Conservation (phyloP, 1,140 invertebrate species). For the Cydia strobilella region DNA sequence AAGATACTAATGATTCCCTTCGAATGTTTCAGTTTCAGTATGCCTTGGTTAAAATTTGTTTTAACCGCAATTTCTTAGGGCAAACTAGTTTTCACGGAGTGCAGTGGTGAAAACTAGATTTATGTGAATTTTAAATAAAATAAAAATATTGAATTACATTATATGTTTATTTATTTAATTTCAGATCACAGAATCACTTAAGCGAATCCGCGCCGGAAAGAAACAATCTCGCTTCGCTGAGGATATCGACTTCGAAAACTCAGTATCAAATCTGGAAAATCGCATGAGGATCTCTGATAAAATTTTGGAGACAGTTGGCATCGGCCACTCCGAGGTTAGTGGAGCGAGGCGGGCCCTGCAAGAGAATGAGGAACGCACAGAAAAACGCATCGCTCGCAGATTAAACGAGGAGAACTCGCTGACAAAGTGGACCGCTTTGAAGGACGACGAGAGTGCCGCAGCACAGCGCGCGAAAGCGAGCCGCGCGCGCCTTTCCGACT, state of each 20-base stretch:
- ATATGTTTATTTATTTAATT: conserved; percentile 37
- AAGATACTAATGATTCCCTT: no score
- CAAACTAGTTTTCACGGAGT: no score
- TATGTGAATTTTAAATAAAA: no score
- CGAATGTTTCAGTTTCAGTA: no score
- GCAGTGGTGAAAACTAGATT: no score
- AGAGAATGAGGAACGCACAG: conserved; percentile 76
- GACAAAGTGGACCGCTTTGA: conserved; percentile 81
- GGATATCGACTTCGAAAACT: conserved; percentile 81
- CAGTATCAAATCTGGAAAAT: conserved; percentile 78
- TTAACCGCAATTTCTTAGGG: no score
- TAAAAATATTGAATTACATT: no score
- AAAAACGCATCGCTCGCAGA: conserved; percentile 75
- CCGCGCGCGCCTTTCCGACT: conserved; percentile 80
- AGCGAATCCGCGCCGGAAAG: conserved; percentile 79
- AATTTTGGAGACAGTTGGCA: conserved; percentile 81
- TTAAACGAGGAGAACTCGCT: conserved; percentile 71
- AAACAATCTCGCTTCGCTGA: conserved; percentile 79
- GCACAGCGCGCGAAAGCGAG: conserved; percentile 66
- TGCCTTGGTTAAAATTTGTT: no score
- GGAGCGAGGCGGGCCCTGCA: conserved; percentile 68
- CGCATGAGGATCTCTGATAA: conserved; percentile 81
- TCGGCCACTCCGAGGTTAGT: conserved; percentile 65
- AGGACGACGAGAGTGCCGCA: conserved; percentile 68
- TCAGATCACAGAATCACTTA: conserved; percentile 75